Base-by-base conservation (phyloP, 2,797 vertebrate species). In the Cuniculus paca region DNA sequence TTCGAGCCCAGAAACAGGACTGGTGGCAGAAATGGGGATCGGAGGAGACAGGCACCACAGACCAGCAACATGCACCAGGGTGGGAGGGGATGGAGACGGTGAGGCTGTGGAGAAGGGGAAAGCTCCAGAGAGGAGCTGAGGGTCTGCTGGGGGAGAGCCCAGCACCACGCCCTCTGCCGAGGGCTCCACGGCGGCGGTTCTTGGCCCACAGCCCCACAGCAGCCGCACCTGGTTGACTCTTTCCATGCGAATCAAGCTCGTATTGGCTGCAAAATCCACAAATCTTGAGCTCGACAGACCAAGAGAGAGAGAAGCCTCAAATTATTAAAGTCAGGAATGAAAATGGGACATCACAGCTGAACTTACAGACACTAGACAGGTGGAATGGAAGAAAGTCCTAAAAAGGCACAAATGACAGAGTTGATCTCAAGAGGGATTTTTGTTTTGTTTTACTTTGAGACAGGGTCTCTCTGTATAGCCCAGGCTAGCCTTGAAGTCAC, bases 351-450 rank as follows among this genome's bases (percentile, higher is more conserved):
- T 39, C 48, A 85, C 45, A 63, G 10, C 20, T 12, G 54, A 86
- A 52, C n/a, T 50, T 79, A 70, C 7, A 70, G 79, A 93, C 68
- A 72, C 24, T 28, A 60, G 36, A 85, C 72, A 14, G 42, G 60
- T 54, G 45, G 61, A 61, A 24, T 34, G 52, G 34, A 54, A 63
- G 79, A 63, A 87, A 22, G 63, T 45, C 63, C 31, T 34, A 74
- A 54, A 72, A 87, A 42, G n/a, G 84, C 50, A 90, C 24, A 91
- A 39, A 93, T 88, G 56, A 94, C 22, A 42, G 50, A 77, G 60
- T 81, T 31, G 31, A 11, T 50, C 52, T 92, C 61, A 65, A 87
- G 54, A 93, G 80, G 90, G 91, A 87, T 24, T 72, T 42, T 24
- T 42, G 36, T 39, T 65, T 34, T 19, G 58, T 26, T 65, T n/a